Evolutionary conservation across 2,797 vertebrate species (phyloP).

Genomic region (Micropoecilia bifurca): DNA sequence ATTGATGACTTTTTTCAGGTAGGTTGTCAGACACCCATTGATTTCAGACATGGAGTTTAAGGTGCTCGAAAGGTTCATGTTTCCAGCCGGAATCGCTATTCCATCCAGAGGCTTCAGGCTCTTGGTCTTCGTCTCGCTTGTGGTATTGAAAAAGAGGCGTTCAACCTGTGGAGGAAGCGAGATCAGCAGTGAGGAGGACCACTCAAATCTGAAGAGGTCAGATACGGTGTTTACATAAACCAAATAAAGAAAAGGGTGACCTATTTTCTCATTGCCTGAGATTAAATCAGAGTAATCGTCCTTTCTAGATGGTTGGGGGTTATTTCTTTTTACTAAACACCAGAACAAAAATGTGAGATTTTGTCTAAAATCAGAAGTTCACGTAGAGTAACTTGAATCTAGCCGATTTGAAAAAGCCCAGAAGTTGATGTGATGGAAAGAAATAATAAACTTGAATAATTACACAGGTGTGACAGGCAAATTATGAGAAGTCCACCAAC

Average conservation of each 20-base stretch:
- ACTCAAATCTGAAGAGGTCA: not conserved
- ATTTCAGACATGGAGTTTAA: conserved; percentile 45
- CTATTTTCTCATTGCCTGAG: not conserved
- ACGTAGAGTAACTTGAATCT: not conserved
- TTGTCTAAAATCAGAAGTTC: not conserved
- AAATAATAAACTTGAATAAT: not conserved
- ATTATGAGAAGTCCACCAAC: not conserved
- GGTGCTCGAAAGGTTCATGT: conserved; percentile 4
- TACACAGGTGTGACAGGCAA: not conserved
- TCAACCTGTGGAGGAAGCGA: conserved; percentile 10
- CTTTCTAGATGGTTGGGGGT: not conserved
- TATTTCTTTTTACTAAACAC: not conserved
- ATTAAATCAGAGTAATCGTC: not conserved
- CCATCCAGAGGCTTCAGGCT: not conserved
- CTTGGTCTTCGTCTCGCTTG: fast-evolving
- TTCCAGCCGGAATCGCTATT: conserved; percentile 38
- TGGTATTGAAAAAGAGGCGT: fast-evolving
- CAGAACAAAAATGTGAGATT: not conserved
- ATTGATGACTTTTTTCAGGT: not conserved
- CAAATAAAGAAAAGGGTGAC: not conserved
- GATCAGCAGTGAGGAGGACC: not conserved
- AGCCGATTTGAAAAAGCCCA: not conserved
- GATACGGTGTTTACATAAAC: not conserved
- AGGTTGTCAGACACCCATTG: conserved; percentile 15
- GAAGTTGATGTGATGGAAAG: not conserved